Conservation (phyloP, 2,888 invertebrate species). For the Iselma pallidipennis region DNA sequence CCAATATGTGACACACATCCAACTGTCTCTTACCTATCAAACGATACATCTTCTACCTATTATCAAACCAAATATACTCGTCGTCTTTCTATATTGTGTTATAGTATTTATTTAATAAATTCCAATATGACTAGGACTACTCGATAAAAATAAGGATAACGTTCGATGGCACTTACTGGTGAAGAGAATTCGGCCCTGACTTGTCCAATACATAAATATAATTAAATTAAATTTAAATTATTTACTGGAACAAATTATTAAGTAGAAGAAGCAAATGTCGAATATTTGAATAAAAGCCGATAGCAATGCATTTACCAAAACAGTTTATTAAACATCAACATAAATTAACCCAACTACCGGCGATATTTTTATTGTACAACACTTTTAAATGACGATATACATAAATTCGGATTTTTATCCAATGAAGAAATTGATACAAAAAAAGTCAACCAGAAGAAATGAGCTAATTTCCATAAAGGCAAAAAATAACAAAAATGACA, state of each 20-base stretch:
- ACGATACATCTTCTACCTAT: background rate
- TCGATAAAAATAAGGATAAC: background rate
- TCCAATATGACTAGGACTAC: background rate
- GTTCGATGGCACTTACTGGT: background rate
- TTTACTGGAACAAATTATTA: background rate
- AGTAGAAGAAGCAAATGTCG: background rate
- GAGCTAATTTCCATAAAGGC: background rate
- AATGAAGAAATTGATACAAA: background rate
- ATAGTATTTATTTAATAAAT: background rate
- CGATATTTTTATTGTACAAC: background rate
- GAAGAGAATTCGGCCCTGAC: background rate
- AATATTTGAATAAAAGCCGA: background rate
- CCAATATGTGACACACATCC: conserved; percentile 14
- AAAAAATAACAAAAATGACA: background rate
- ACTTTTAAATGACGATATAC: no score
- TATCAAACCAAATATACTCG: background rate
- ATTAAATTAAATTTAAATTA: background rate
- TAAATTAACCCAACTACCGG: background rate
- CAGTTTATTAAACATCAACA: background rate
- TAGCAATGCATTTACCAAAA: background rate
- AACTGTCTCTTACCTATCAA: background rate
- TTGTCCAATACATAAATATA: background rate
- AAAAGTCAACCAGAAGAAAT: no score
- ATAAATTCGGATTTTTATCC: background rate
- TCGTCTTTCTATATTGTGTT: background rate